Evolutionary conservation across 1,140 invertebrate species (phyloP), one percentile per base, ranked within the genome.

Genomic region (Brachionus asplanchnoidis): DNA sequence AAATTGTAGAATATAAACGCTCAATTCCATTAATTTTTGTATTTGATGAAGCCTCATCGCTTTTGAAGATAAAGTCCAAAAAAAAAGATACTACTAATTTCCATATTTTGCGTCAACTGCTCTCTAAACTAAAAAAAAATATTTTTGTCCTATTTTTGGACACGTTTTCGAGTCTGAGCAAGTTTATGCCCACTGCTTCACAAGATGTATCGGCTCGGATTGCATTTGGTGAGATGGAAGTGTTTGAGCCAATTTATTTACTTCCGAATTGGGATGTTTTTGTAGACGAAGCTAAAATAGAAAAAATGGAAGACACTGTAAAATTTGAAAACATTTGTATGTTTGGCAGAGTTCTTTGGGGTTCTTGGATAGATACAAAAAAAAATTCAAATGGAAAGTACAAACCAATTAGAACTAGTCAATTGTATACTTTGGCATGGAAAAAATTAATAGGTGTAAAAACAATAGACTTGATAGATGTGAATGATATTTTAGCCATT

Each of bases 181-280:
- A 23, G 8, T 75, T 75, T 44, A 75, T 44, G 70, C 36, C 70
- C 17, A 6, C n/a, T n/a, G n/a, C 14, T 23, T 17, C 32, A 36
- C n/a, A 14, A 14, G 66, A 70, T 70, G 26, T 8, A 70, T 32
- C 66, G 9, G 26, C 9, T 1, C 3, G 66, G 14, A 70, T 32
- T n/a, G 66, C 66, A 70, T 66, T 23, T 20, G 20, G 11, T n/a
- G 14, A 70, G 40, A 32, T 32, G 66, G 32, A 75, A 75, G n/a
- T 75, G 20, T 75, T 75, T 26, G 70, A 75, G 8, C 70, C 70
- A 44, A 75, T 75, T 44, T 75, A 75, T 75, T 28, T 75, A 20
- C 36, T 75, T 20, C 70, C 70, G 2, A 75, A 75, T 75, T 75
- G 42, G 70, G 70, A 75, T 75, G 42, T 75, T 5, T 75, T 46